phyloP scores from a whole-genome alignment of 2,888 invertebrate genomes.

The Sisyra terminalis region DNA sequence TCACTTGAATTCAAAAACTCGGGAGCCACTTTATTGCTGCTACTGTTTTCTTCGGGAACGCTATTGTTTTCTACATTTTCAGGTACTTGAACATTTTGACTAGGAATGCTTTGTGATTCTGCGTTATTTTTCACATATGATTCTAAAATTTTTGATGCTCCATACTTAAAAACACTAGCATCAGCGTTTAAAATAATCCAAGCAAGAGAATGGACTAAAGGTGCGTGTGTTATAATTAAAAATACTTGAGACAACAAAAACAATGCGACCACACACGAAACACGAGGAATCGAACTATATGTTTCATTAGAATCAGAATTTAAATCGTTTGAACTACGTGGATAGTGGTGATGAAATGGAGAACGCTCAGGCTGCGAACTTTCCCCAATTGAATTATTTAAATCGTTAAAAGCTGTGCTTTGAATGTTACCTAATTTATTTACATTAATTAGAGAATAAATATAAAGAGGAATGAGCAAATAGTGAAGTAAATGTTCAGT shows the following conservation, averaged over 20 bases:
- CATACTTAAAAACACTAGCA: conserved; percentile 47
- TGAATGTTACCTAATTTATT: conserved; percentile 26
- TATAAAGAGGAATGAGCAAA: conserved; percentile 82
- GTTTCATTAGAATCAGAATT: conserved; percentile 23
- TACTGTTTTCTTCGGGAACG: not conserved
- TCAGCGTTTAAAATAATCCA: conserved; percentile 82
- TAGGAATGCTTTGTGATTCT: conserved; percentile 4
- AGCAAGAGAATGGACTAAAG: conserved; percentile 78
- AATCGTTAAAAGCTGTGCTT: conserved; percentile 36
- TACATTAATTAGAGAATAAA: conserved; percentile 61
- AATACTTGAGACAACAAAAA: conserved; percentile 91
- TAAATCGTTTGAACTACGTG: conserved; percentile 13
- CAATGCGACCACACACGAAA: conserved; percentile 79
- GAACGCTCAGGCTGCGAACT: conserved; percentile 31
- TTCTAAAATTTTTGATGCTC: conserved; percentile 48
- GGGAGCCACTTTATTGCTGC: not conserved
- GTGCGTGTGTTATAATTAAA: conserved; percentile 79
- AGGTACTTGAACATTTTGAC: conserved; percentile 2
- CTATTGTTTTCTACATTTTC: conserved; percentile 4
- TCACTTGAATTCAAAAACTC: not conserved
- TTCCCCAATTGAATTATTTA: conserved; percentile 24
- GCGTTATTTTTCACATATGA: conserved; percentile 32
- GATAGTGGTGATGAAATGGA: conserved; percentile 22
- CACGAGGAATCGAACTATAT: conserved; percentile 27
- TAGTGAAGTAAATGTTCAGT: conserved; percentile 89